A percentile compares a stretch with the other conserved stretches of the same genome.
Evolutionary conservation across 1,140 invertebrate genomes (phyloP).

Genomic region (Trissolcus basalis): DNA sequence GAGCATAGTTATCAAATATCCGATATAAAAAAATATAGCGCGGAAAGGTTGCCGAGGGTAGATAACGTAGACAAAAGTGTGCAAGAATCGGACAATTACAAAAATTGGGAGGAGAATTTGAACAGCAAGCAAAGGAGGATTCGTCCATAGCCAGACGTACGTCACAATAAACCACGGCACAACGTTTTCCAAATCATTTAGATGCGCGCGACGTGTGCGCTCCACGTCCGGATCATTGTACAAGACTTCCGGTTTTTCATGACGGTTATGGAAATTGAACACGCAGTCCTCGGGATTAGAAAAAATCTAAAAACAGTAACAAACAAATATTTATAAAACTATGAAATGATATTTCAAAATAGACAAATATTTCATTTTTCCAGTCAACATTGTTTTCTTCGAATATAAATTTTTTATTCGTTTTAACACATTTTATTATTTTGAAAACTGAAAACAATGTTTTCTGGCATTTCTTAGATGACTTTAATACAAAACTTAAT

Average conservation of each 20-base stretch:
- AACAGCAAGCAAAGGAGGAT: conserved; percentile 77
- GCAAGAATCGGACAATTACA: conserved; percentile 77
- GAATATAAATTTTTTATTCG: no score
- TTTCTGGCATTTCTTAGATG: no score
- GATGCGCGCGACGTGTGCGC: conserved; percentile 80
- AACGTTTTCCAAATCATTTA: conserved; percentile 84
- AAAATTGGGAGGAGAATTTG: conserved; percentile 79
- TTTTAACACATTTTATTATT: no score
- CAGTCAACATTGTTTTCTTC: no score
- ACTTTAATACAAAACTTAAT: no score
- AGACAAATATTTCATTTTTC: no score
- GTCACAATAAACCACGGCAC: conserved; percentile 80
- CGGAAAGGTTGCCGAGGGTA: conserved; percentile 78
- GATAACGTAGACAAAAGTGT: conserved; percentile 80
- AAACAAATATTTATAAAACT: not conserved
- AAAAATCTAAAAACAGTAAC: conserved; percentile 75
- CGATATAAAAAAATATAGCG: conserved; percentile 76
- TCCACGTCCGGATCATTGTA: conserved; percentile 78
- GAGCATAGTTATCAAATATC: conserved; percentile 74
- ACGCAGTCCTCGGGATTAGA: conserved; percentile 78
- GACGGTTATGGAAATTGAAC: conserved; percentile 48
- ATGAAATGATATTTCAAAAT: no score
- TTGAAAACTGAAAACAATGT: no score
- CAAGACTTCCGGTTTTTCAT: conserved; percentile 67
- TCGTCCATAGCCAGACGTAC: conserved; percentile 79